These are phyloP conservation scores for Drosophila elegans DNA, from an alignment of 1,140 invertebrate genomes.

Conservation along the genomic window DNA sequence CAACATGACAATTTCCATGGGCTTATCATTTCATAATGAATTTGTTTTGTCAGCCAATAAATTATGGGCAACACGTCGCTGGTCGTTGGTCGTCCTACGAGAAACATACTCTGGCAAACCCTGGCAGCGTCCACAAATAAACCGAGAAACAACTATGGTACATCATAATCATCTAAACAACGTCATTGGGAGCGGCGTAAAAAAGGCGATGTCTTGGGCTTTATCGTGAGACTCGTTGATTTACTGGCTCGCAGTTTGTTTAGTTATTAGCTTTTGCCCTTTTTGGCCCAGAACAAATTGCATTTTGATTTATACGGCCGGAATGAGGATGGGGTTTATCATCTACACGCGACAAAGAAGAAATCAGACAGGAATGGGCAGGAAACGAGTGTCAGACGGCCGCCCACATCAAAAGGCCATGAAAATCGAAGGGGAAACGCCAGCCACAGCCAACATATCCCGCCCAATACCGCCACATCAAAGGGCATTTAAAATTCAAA, in stretches of 20 bases:
- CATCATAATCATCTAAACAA: slow-evolving; percentile 70
- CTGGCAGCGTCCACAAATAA: slow-evolving; percentile 24
- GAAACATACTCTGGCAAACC: background rate
- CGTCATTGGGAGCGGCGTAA: slow-evolving; percentile 53
- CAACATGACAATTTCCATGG: slow-evolving; percentile 68
- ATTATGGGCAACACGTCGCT: slow-evolving; percentile 72
- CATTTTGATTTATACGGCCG: slow-evolving; percentile 78
- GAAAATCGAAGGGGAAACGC: slow-evolving; percentile 26
- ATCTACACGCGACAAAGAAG: slow-evolving; percentile 65
- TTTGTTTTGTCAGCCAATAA: slow-evolving; percentile 83
- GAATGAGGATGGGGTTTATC: slow-evolving; percentile 54
- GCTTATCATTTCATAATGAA: slow-evolving; percentile 82
- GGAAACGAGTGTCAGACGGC: slow-evolving; percentile 52
- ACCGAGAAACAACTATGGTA: slow-evolving; percentile 28
- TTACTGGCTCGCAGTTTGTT: slow-evolving; percentile 81
- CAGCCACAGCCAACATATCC: slow-evolving; percentile 6
- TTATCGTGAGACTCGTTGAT: slow-evolving; percentile 77
- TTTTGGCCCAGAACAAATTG: slow-evolving; percentile 79
- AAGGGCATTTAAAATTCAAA: slow-evolving; percentile 78
- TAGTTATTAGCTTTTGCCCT: slow-evolving; percentile 81
- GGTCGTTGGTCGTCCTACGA: slow-evolving; percentile 53
- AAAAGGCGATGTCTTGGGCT: slow-evolving; percentile 50
- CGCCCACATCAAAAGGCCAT: slow-evolving; percentile 19
- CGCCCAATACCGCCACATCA: slow-evolving; percentile 63
- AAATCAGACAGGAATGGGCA: slow-evolving; percentile 6